These are phyloP conservation scores for Hypomecis atomaria DNA, from an alignment of 2,888 invertebrate species.

Conservation along the genomic window DNA sequence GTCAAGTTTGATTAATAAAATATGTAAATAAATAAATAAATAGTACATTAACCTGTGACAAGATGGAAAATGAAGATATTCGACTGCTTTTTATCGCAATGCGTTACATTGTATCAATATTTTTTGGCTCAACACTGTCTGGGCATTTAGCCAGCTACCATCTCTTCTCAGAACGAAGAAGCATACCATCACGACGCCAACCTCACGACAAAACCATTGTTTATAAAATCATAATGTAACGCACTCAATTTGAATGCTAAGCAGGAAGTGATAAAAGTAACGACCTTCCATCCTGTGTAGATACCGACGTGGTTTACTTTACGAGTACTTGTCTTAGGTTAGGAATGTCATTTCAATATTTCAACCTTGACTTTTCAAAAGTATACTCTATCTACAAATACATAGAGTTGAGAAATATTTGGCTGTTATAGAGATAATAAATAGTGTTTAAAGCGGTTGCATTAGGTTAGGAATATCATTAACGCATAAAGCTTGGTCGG, in stretches of 20 bases:
- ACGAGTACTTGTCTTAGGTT: conserved; percentile 59
- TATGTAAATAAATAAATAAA: too few species aligned
- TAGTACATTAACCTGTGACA: too few species aligned
- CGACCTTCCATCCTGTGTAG: conserved; percentile 69
- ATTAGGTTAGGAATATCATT: conserved; percentile 48
- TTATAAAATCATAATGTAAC: conserved; percentile 39
- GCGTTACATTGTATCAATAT: too few species aligned
- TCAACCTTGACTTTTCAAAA: background rate
- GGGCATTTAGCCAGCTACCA: conserved; percentile 4
- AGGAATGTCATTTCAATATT: conserved; percentile 50
- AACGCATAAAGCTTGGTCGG: conserved; percentile 6
- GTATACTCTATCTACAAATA: background rate
- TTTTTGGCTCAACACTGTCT: conserved; percentile 1
- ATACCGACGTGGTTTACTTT: conserved; percentile 61
- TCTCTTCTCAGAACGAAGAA: conserved; percentile 7
- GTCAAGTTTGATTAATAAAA: too few species aligned
- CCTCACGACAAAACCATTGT: conserved; percentile 40
- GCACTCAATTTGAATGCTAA: conserved; percentile 55
- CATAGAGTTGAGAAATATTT: conserved; percentile 2
- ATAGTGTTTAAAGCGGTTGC: conserved; percentile 25
- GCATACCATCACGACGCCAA: conserved; percentile 33
- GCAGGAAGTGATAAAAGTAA: conserved; percentile 66
- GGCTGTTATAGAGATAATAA: conserved; percentile 9
- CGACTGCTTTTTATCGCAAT: too few species aligned
- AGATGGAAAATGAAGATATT: too few species aligned